Conservation (phyloP, 2,888 invertebrate species). For the Matsumyia berberina region DNA sequence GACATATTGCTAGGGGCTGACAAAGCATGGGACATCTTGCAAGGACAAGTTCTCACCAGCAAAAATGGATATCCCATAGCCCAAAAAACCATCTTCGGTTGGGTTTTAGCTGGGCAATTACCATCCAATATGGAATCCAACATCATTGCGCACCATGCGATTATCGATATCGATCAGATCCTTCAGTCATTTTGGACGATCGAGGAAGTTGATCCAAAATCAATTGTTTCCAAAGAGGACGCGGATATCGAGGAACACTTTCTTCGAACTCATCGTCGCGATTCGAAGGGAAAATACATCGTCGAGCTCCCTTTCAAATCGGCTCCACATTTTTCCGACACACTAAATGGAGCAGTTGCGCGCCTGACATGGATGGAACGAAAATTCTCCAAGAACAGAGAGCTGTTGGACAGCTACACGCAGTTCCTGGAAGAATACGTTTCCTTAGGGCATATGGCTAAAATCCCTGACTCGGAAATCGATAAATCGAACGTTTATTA, state of each 20-base stretch:
- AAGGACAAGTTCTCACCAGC: slow-evolving; percentile 16
- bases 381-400: too few relatives aligned
- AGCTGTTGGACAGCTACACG: too few relatives aligned
- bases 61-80: slow-evolving; percentile 5
- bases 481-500: too few relatives aligned
- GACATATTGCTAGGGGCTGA: slow-evolving; percentile 66
- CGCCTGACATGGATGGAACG: too few relatives aligned
- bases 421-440: too few relatives aligned
- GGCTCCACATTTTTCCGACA: too few relatives aligned
- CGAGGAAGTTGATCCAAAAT: slow-evolving; percentile 17
- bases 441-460: too few relatives aligned
- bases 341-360: too few relatives aligned
- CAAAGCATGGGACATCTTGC: slow-evolving; percentile 53
- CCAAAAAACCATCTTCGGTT: slow-evolving; percentile 3
- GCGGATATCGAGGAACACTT: slow-evolving; percentile 47
- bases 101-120: slow-evolving; percentile 5
- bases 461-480: too few relatives aligned
- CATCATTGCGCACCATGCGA: background rate
- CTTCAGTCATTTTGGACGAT: slow-evolving; percentile 33
- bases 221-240: background rate
- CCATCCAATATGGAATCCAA: too few relatives aligned
- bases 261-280: slow-evolving; percentile 32
- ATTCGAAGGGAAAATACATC: too few relatives aligned
- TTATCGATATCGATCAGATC: background rate
- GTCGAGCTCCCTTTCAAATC: too few relatives aligned